These are phyloP conservation scores for Cosmia pyralina DNA, from an alignment of 2,888 invertebrate genomes.

Conservation along the genomic window DNA sequence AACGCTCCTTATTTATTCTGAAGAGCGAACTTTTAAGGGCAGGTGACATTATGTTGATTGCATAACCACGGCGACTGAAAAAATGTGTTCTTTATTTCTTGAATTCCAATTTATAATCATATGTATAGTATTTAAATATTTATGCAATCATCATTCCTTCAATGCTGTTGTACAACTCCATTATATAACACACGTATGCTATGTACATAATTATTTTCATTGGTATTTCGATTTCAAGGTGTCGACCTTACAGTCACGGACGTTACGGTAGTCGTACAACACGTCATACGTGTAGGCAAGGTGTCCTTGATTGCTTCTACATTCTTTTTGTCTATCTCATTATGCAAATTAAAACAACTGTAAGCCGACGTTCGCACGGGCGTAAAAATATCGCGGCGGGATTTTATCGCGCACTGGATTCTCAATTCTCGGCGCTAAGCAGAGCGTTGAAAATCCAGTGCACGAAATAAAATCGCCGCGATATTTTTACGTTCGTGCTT, in stretches of 20 bases:
- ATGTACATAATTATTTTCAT: constrained; percentile 62
- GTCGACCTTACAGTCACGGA: constrained; percentile 60
- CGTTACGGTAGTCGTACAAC: constrained; percentile 46
- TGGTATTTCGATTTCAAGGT: constrained; percentile 67
- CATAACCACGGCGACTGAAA: constrained; percentile 69
- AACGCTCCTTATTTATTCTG: constrained; percentile 8
- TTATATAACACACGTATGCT: constrained; percentile 57
- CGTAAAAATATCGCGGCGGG: too few relatives aligned
- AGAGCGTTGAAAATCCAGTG: too few relatives aligned
- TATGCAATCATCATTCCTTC: constrained; percentile 79
- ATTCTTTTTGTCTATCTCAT: constrained; percentile 47
- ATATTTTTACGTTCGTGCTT: too few relatives aligned
- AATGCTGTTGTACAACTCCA: constrained; percentile 46
- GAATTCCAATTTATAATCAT: constrained; percentile 47
- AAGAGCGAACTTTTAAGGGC: constrained; percentile 70
- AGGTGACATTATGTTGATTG: constrained; percentile 80
- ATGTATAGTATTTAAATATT: constrained; percentile 71
- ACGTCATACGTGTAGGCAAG: constrained; percentile 50
- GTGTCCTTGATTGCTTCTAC: constrained; percentile 33
- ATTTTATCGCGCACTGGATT: too few relatives aligned
- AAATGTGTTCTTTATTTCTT: constrained; percentile 37
- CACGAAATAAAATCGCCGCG: too few relatives aligned
- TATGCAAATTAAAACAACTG: constrained; percentile 38
- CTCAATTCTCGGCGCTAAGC: too few relatives aligned
- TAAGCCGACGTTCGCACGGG: too few relatives aligned